Evolutionary conservation across 2,797 vertebrate genomes (phyloP).

Genomic region (Acridotheres tristis): DNA sequence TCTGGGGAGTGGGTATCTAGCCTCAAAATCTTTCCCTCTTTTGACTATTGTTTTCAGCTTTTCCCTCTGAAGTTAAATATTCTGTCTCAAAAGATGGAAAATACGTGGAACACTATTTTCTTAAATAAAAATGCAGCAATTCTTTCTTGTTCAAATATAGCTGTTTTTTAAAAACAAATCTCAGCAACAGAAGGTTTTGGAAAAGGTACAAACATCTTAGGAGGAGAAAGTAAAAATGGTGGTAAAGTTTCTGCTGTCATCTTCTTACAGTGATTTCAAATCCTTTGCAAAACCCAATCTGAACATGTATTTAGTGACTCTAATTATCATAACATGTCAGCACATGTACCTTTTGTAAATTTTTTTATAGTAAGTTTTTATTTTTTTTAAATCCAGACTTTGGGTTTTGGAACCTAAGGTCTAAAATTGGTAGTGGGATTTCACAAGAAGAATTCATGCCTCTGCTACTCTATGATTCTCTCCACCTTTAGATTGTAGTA

Average conservation of each 20-base stretch:
- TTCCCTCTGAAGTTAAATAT: background rate
- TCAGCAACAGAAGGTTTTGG: background rate
- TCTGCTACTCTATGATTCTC: background rate
- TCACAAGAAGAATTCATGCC: background rate
- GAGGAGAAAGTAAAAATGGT: background rate
- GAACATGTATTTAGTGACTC: background rate
- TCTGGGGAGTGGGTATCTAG: background rate
- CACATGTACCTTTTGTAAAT: background rate
- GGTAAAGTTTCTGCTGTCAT: background rate
- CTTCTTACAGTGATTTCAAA: background rate
- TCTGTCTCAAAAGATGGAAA: background rate
- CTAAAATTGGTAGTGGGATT: background rate
- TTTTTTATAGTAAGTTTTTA: background rate
- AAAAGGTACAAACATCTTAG: background rate
- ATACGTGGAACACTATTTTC: background rate
- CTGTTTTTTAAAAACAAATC: background rate
- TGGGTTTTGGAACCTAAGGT: background rate
- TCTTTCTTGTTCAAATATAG: background rate
- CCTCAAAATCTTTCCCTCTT: background rate
- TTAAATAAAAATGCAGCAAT: background rate
- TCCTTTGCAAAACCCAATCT: background rate
- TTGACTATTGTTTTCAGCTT: background rate
- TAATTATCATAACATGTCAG: background rate
- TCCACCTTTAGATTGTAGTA: background rate
- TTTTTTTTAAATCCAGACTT: background rate